Conservation (phyloP, 2,113 vertebrate genomes). For the Etheostoma cragini region DNA sequence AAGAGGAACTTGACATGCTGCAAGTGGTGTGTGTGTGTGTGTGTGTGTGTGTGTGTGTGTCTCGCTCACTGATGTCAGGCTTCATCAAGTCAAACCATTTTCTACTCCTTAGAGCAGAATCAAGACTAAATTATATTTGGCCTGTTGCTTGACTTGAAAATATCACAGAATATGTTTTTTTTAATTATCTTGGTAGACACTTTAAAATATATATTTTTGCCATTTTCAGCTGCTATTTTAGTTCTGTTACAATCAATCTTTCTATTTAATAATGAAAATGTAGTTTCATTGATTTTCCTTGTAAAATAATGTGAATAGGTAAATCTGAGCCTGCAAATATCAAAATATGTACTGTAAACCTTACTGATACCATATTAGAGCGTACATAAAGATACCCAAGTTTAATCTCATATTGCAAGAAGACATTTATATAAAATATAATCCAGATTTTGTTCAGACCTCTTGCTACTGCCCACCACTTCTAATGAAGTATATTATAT, state of each 20-base stretch:
- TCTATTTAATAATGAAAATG: not conserved
- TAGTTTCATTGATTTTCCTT: not conserved
- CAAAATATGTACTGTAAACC: not conserved
- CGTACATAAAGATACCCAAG: not conserved
- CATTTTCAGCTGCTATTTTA: not conserved
- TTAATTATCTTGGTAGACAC: not conserved
- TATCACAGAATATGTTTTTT: not conserved
- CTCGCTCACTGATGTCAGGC: constrained; percentile 49
- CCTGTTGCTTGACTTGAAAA: constrained; percentile 35
- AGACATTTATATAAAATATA: not conserved
- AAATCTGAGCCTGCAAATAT: not conserved
- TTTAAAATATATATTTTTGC: not conserved
- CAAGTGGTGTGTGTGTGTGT: constrained; percentile 22
- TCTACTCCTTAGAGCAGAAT: constrained; percentile 36
- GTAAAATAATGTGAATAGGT: not conserved
- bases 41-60: constrained; percentile 23
- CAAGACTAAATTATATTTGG: constrained; percentile 32
- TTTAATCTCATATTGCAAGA: not conserved
- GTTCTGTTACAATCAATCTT: not conserved
- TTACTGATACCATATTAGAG: not conserved
- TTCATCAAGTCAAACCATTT: constrained; percentile 45
- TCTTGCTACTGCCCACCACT: not conserved
- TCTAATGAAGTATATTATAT: not conserved
- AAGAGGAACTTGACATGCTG: constrained; percentile 58
- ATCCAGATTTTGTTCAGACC: not conserved